Evolutionary conservation across 2,888 invertebrate genomes (phyloP).

Genomic region (Xanthia icteritia): DNA sequence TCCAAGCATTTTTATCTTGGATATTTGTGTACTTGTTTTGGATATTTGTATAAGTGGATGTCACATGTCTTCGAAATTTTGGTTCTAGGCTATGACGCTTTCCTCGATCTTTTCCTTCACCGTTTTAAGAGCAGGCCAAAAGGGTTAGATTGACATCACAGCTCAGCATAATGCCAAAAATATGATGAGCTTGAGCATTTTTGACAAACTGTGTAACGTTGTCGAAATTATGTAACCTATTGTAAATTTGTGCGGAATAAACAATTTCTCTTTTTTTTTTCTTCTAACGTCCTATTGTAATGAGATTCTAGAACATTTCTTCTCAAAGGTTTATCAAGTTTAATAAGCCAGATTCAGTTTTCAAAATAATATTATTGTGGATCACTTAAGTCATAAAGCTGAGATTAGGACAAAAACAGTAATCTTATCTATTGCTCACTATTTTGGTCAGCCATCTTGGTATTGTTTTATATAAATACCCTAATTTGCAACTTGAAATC

Average conservation of each 20-base stretch:
- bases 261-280: no score
- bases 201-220: not conserved
- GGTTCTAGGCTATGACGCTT: no score
- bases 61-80: no score
- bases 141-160: not conserved
- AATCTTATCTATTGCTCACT: constrained; percentile 60
- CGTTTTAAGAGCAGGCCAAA: not conserved
- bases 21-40: no score
- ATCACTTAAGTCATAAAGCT: constrained; percentile 29
- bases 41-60: no score
- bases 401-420: constrained; percentile 61
- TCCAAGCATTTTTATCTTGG: no score
- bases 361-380: not conserved
- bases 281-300: not conserved
- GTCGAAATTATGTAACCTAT: no score
- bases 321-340: constrained; percentile 9
- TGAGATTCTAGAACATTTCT: constrained; percentile 30
- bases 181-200: not conserved
- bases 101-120: no score
- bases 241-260: no score
- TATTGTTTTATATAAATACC: constrained; percentile 65
- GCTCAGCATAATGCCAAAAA: not conserved
- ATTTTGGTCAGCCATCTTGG: constrained; percentile 39
- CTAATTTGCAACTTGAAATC: constrained; percentile 19
- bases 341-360: not conserved